Evolutionary conservation across 1,140 invertebrate genomes (phyloP).

Genomic region (Paracyclopina nana): DNA sequence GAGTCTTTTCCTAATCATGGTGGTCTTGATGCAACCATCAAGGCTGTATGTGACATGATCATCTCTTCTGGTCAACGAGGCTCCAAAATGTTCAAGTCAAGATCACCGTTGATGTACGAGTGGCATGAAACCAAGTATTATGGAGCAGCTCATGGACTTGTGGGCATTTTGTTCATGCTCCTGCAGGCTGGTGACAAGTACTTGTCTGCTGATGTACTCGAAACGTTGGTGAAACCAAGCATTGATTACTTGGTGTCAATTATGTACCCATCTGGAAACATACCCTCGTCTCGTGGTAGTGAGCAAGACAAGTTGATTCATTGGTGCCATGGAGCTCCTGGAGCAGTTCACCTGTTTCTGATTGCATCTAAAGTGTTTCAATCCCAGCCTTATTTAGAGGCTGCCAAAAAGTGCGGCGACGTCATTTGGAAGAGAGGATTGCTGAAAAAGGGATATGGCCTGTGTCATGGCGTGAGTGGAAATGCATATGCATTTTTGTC

Average conservation of each 20-base stretch:
- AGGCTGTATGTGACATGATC: constrained; percentile 33
- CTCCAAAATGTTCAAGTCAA: constrained; percentile 27
- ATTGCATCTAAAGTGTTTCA: constrained; percentile 16
- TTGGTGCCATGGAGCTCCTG: constrained; percentile 89
- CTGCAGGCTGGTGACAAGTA: constrained; percentile 37
- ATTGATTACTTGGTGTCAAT: constrained; percentile 40
- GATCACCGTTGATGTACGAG: constrained; percentile 49
- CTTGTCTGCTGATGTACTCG: background rate
- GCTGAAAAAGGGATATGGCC: constrained; percentile 66
- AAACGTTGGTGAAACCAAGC: constrained; percentile 35
- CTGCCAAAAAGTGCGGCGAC: constrained; percentile 47
- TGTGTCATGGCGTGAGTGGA: constrained; percentile 79
- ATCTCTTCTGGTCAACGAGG: constrained; percentile 39
- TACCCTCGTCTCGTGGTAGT: constrained; percentile 51
- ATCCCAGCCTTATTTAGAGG: constrained; percentile 39
- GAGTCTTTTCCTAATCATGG: constrained; percentile 7
- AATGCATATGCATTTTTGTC: constrained; percentile 72
- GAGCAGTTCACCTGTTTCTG: constrained; percentile 41
- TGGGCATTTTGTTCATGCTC: constrained; percentile 60
- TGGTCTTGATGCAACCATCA: constrained; percentile 5
- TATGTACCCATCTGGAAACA: constrained; percentile 55
- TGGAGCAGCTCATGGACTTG: constrained; percentile 66
- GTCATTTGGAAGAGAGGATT: constrained; percentile 64
- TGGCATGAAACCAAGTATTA: constrained; percentile 75
- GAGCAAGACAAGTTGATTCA: constrained; percentile 58